Conservation (phyloP, 2,888 invertebrate genomes). For the Cremastinae sp. region DNA sequence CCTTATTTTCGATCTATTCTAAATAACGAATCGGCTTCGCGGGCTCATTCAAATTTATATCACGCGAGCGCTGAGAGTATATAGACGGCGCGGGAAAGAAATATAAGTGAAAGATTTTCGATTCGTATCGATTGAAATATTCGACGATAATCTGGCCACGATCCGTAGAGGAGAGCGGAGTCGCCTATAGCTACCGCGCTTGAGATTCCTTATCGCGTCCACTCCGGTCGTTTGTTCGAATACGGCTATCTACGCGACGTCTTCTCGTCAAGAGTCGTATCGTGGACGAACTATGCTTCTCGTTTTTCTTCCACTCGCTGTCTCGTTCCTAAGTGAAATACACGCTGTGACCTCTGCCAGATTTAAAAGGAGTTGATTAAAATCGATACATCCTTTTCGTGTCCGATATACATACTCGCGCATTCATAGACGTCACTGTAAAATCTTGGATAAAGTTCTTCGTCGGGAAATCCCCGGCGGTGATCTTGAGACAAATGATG, state of each 20-base stretch:
- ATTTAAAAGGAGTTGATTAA: constrained; percentile 28
- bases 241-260: constrained; percentile 36
- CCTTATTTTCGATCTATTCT: no score
- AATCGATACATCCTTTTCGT: constrained; percentile 26
- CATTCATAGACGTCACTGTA: constrained; percentile 13
- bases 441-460: not conserved
- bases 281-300: constrained; percentile 27
- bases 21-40: no score
- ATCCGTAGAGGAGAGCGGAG: no score
- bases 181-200: constrained; percentile 29
- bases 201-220: constrained; percentile 62
- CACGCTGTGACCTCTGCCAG: not conserved
- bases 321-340: constrained; percentile 8
- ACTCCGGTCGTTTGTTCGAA: constrained; percentile 61
- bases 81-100: not conserved
- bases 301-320: not conserved
- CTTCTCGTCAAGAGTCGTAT: constrained; percentile 27
- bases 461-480: not conserved
- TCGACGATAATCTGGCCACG: constrained; percentile 29
- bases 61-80: no score
- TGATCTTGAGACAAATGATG: not conserved
- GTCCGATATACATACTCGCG: not conserved
- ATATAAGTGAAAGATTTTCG: constrained; percentile 10
- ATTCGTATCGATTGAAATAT: constrained; percentile 62
- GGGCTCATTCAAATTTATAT: no score